Conservation (phyloP, 1,140 invertebrate species). For the Rhopalosiphum padi region DNA sequence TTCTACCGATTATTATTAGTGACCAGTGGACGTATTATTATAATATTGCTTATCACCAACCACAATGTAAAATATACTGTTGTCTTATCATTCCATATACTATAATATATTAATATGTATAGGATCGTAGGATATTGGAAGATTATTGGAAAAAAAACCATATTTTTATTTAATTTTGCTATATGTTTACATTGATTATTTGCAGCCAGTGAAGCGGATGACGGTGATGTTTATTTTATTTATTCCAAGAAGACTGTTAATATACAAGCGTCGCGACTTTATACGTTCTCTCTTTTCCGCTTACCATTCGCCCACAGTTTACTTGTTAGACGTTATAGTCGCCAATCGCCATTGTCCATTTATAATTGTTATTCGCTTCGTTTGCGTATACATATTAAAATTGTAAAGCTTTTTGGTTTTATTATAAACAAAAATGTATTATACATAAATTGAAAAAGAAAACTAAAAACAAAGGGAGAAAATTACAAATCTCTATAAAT, state of each 20-base stretch:
- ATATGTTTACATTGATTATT: not conserved
- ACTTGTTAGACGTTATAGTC: not conserved
- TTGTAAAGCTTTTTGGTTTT: too few relatives aligned
- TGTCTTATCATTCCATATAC: too few relatives aligned
- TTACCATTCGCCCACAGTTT: not conserved
- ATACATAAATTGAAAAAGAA: too few relatives aligned
- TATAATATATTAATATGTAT: too few relatives aligned
- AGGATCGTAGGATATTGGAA: too few relatives aligned
- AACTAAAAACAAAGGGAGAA: too few relatives aligned
- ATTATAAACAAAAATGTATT: too few relatives aligned
- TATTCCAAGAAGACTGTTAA: not conserved
- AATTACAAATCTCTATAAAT: not conserved
- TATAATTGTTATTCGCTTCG: not conserved
- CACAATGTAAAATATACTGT: too few relatives aligned
- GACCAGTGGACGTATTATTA: too few relatives aligned
- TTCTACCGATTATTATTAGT: not conserved
- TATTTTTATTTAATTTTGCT: not conserved
- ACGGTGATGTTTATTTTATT: not conserved
- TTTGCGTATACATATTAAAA: not conserved
- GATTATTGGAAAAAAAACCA: not conserved
- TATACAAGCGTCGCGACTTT: not conserved
- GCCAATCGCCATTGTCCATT: not conserved
- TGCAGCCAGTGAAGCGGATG: not conserved
- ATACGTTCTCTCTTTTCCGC: not conserved
- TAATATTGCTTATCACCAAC: too few relatives aligned